Evolutionary conservation across 2,888 invertebrate species (phyloP).

Genomic region (Macaria notata): DNA sequence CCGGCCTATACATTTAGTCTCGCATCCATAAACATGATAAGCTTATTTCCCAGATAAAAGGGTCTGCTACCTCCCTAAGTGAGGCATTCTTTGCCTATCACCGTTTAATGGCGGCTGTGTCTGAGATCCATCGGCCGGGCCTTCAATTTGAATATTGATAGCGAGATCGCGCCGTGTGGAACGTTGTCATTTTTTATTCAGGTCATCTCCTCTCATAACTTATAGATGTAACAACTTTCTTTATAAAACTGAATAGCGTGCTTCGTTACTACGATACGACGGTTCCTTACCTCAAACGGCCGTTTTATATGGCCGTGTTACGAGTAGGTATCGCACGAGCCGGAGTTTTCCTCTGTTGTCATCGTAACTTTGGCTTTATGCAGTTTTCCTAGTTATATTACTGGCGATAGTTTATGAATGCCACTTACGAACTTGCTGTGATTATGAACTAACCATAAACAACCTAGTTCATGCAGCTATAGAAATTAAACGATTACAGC

Average conservation of each 20-base stretch:
- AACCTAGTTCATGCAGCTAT: too few relatives aligned
- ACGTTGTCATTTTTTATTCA: constrained; percentile 56
- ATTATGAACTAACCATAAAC: too few relatives aligned
- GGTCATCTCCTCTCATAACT: constrained; percentile 47
- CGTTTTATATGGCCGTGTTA: constrained; percentile 16
- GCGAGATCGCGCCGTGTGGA: constrained; percentile 48
- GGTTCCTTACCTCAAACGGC: constrained; percentile 11
- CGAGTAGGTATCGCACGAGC: constrained; percentile 6
- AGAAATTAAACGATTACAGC: too few relatives aligned
- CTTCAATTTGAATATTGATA: constrained; percentile 77
- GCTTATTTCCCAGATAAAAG: constrained; percentile 77
- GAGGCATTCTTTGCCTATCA: constrained; percentile 75
- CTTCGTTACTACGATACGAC: constrained; percentile 16
- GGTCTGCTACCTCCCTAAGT: constrained; percentile 69
- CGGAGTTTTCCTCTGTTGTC: constrained; percentile 3
- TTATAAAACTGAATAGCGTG: constrained; percentile 29
- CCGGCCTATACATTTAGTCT: constrained; percentile 62
- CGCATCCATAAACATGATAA: constrained; percentile 75
- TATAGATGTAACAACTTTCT: constrained; percentile 33
- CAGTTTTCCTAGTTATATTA: constrained; percentile 7
- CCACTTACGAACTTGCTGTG: too few relatives aligned
- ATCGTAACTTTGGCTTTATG: constrained; percentile 9
- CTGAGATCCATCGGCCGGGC: constrained; percentile 66
- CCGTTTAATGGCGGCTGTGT: constrained; percentile 71
- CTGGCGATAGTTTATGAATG: not conserved